Conservation (phyloP, 1,140 invertebrate genomes). For the Alviniconcha marisindica region DNA sequence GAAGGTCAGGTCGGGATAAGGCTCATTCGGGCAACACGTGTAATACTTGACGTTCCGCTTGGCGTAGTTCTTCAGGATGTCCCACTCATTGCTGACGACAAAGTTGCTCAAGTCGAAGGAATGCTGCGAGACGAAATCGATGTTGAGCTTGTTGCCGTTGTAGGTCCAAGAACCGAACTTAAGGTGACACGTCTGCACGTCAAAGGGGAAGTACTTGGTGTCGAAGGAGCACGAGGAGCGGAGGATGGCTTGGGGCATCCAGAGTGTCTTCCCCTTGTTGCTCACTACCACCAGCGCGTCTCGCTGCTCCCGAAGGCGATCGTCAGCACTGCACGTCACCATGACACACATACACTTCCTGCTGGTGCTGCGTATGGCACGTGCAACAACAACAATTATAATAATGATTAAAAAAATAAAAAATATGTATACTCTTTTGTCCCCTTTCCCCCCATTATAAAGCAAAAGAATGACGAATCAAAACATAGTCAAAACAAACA, state of each 20-base stretch:
- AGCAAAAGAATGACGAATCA: too few species aligned
- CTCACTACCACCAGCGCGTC: slow-evolving; percentile 72
- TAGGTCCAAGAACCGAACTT: slow-evolving; percentile 98
- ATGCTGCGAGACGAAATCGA: slow-evolving; percentile 52
- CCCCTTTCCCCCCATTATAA: too few species aligned
- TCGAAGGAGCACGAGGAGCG: slow-evolving; percentile 83
- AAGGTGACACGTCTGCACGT: slow-evolving; percentile 71
- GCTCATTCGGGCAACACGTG: slow-evolving; percentile 69
- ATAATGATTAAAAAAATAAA: too few species aligned
- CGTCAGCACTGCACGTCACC: slow-evolving; percentile 52
- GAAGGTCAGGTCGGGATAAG: slow-evolving; percentile 73
- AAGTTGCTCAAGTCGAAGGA: slow-evolving; percentile 65
- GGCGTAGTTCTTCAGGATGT: slow-evolving; percentile 61
- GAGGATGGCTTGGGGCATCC: slow-evolving; percentile 84
- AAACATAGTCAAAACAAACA: too few species aligned
- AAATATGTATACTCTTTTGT: too few species aligned
- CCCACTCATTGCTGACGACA: slow-evolving; percentile 73
- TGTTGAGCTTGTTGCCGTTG: slow-evolving; percentile 93
- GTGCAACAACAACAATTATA: too few species aligned
- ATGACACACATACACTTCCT: slow-evolving; percentile 13
- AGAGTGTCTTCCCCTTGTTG: slow-evolving; percentile 80
- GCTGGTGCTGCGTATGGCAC: too few species aligned
- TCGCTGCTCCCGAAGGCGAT: slow-evolving; percentile 76
- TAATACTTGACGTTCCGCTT: slow-evolving; percentile 64
- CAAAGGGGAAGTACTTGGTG: slow-evolving; percentile 76